phyloP scores from a whole-genome alignment of 1,140 invertebrate genomes.

The Zaprionus camerounensis region DNA sequence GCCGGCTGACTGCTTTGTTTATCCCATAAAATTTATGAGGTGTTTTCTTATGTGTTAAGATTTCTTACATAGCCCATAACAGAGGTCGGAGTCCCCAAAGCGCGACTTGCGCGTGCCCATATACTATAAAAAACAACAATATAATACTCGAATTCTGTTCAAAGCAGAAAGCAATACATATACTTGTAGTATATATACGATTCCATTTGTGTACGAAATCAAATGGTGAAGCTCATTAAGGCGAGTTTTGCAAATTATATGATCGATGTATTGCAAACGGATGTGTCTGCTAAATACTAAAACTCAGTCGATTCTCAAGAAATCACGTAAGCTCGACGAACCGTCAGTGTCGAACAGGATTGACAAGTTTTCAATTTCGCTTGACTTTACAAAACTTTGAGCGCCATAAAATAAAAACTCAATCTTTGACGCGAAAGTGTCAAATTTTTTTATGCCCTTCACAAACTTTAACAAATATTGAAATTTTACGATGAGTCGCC shows the following conservation, averaged over 20 bases:
- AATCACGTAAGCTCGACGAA: constrained; percentile 62
- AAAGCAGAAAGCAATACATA: not conserved
- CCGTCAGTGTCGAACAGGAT: constrained; percentile 55
- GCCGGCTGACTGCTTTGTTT: constrained; percentile 20
- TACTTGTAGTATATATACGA: not conserved
- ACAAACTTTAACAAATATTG: constrained; percentile 63
- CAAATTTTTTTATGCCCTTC: constrained; percentile 76
- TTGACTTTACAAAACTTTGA: constrained; percentile 31
- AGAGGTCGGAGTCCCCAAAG: constrained; percentile 2
- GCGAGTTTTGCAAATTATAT: constrained; percentile 69
- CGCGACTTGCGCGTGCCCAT: constrained; percentile 56
- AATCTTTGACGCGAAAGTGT: constrained; percentile 62
- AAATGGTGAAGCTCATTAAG: constrained; percentile 60
- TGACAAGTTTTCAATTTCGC: constrained; percentile 67
- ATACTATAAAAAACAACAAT: not conserved
- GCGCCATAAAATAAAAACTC: not conserved
- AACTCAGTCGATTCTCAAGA: constrained; percentile 46
- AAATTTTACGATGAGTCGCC: constrained; percentile 43
- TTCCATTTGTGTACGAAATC: constrained; percentile 15
- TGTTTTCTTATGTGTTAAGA: constrained; percentile 77
- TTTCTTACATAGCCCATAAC: constrained; percentile 15
- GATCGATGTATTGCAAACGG: constrained; percentile 63
- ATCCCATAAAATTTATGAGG: constrained; percentile 75
- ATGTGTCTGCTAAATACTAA: constrained; percentile 34
- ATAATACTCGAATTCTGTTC: not conserved